phyloP scores from a whole-genome alignment of 1,140 invertebrate genomes.

The Cydia amplana region DNA sequence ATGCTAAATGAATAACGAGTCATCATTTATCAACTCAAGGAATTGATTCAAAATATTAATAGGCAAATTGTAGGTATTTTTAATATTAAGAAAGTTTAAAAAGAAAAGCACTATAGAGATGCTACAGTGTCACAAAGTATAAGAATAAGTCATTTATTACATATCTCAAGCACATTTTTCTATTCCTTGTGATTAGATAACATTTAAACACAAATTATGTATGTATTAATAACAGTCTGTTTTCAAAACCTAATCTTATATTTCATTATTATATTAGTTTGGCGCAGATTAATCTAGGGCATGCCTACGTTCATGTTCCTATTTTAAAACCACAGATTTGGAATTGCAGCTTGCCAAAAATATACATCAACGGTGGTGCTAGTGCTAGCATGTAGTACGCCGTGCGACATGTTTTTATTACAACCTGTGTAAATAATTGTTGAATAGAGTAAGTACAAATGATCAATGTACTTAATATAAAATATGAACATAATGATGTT shows the following conservation, averaged over 20 bases:
- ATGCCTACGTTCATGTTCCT: background rate
- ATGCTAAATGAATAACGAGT: background rate
- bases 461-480: background rate
- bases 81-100: background rate
- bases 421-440: constrained; percentile 12
- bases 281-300: too few species aligned
- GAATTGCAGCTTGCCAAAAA: background rate
- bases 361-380: background rate
- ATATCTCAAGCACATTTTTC: constrained; percentile 23
- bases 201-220: background rate
- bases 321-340: background rate
- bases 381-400: background rate
- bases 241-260: background rate
- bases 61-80: constrained; percentile 29
- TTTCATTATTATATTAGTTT: background rate
- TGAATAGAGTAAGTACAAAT: constrained; percentile 9
- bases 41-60: constrained; percentile 48
- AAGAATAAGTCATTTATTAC: constrained; percentile 27
- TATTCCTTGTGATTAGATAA: constrained; percentile 12
- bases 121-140: constrained; percentile 16
- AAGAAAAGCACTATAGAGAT: constrained; percentile 19
- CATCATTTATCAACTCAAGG: constrained; percentile 46
- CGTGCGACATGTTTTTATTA: background rate
- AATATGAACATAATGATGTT: background rate
- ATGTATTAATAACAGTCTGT: background rate